A percentile compares a stretch with the other conserved stretches of the same genome.
Conservation (phyloP, 2,797 vertebrate genomes). For the Bradypodion pumilum region DNA sequence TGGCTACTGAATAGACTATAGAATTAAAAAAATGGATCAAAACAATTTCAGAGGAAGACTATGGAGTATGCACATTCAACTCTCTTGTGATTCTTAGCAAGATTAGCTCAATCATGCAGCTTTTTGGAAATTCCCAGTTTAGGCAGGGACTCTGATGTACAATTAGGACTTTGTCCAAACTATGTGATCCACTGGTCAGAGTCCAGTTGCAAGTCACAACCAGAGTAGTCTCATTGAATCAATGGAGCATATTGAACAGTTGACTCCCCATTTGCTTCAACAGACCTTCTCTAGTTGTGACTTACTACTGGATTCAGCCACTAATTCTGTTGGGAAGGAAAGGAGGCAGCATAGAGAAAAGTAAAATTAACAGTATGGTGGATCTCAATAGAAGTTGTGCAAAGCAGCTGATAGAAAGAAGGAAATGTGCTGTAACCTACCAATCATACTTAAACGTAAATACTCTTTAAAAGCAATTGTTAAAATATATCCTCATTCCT, state of each 20-base stretch:
- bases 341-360: no score
- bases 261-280: no score
- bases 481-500: not conserved
- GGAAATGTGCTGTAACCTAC: not conserved
- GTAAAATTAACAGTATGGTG: not conserved
- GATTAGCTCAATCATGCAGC: not conserved
- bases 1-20: not conserved
- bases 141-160: not conserved
- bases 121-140: not conserved
- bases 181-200: not conserved
- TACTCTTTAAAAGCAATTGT: not conserved
- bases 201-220: no score
- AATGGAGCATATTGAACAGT: no score
- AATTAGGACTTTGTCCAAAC: not conserved
- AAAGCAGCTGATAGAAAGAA: not conserved
- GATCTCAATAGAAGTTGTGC: not conserved
- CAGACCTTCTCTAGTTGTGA: no score
- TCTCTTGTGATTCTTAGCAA: not conserved
- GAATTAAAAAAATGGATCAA: not conserved
- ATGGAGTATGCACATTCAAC: not conserved
- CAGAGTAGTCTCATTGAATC: no score
- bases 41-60: not conserved
- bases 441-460: not conserved
- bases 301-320: no score
- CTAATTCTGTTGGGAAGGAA: not conserved